Evolutionary conservation across 2,888 invertebrate genomes (phyloP), one percentile per base, ranked within the genome.

Genomic region (Folsomia candida): DNA sequence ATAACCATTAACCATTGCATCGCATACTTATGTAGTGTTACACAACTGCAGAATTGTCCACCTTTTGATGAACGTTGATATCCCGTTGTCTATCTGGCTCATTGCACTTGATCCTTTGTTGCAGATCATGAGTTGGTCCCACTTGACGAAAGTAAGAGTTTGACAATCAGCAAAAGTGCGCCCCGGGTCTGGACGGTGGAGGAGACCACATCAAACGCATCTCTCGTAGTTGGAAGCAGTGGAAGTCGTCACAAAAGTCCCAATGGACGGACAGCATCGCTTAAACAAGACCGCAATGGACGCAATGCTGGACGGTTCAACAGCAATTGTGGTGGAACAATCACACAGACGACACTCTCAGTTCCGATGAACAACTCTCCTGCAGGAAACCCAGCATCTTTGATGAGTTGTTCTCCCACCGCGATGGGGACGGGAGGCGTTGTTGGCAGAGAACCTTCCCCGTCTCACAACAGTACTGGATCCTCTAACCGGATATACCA

Each of bases 121-220:
- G 9, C 14, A 75, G 76, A 75, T 27, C 68, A 69, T 4, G 76
- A 76, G 9, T 3, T 61, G 14, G 60, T 70, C 63, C 62, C 60
- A 60, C 61, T 58, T 54, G 62, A 47, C 70, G 68, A 28, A 67
- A 27, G 70, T 37, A 14, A 63, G 47, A 70, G 72, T 65, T 64
- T 74, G 51, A 69, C 60, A 14, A 22, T 20, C 26, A 70, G 60
- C 26, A 68, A 73, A 24, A 75, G 76, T 20, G 70, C 69, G 51
- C 74, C 75, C 22, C 70, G 78, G 25, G 76, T 80, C 4, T 80
- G 80, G 80, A 80, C 80, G 1, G 76, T 80, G 27, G 80, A 80
- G 29, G 74, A 76, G 28, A 63, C 74, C 1, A 37, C 63, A 6
- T 24, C 65, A 14, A 24, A 29, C 54, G 26, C 51, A 18, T 25